A percentile compares a stretch with the other conserved stretches of the same genome.
Conservation (phyloP, 2,797 vertebrate genomes). For the Gymnoscopelus microlampas region DNA sequence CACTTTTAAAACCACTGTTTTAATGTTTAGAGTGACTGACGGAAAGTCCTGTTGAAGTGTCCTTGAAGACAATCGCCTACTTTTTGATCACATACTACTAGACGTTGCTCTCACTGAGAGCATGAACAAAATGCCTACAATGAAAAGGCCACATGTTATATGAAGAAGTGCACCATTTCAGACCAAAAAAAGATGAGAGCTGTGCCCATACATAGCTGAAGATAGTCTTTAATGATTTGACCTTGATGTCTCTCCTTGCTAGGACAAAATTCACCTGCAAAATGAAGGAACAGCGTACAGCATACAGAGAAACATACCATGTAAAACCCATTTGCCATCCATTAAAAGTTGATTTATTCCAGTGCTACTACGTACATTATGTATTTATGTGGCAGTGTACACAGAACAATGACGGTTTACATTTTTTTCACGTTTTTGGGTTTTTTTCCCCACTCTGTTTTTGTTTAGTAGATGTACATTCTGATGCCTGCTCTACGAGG, state of each 20-base stretch:
- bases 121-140: too few relatives aligned
- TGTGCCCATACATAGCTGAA: conserved; percentile 64
- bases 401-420: conserved; percentile 79
- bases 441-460: conserved; percentile 40
- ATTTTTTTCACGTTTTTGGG: conserved; percentile 55
- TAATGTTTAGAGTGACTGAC: too few relatives aligned
- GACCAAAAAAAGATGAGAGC: conserved; percentile 31
- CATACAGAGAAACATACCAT: conserved; percentile 69
- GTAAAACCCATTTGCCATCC: conserved; percentile 73
- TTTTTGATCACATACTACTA: too few relatives aligned
- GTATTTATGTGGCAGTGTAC: conserved; percentile 78
- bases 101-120: too few relatives aligned
- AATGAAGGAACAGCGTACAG: conserved; percentile 70
- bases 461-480: conserved; percentile 63
- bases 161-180: background rate
- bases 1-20: too few relatives aligned
- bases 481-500: conserved; percentile 68
- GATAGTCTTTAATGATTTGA: conserved; percentile 76
- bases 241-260: conserved; percentile 71
- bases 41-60: too few relatives aligned
- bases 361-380: conserved; percentile 79
- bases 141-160: too few relatives aligned
- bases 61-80: too few relatives aligned
- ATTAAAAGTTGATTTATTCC: conserved; percentile 78
- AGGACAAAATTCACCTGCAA: conserved; percentile 75